Percentiles rank a stretch among this genome's conserved stretches.
phyloP scores from a whole-genome alignment of 1,140 invertebrate species.

The Ganaspis sp. region DNA sequence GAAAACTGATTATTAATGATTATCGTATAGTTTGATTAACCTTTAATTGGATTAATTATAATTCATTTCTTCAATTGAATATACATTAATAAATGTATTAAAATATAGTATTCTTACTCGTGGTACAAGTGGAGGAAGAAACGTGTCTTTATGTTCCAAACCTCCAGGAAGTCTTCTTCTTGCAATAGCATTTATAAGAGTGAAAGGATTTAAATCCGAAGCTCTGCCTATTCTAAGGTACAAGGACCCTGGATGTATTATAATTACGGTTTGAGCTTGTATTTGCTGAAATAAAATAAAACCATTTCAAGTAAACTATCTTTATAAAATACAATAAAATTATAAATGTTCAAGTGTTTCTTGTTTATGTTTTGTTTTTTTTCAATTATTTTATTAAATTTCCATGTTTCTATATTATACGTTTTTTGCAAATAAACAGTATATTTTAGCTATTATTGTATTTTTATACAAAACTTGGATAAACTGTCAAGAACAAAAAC shows the following conservation, averaged over 20 bases:
- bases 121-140: conserved; percentile 80
- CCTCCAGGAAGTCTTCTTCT: conserved; percentile 79
- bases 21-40: too few relatives aligned
- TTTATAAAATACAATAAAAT: background rate
- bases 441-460: too few relatives aligned
- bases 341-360: too few relatives aligned
- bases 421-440: too few relatives aligned
- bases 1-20: too few relatives aligned
- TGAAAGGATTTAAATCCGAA: conserved; percentile 90
- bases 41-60: too few relatives aligned
- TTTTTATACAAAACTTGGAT: background rate
- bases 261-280: conserved; percentile 88
- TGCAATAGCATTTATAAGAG: conserved; percentile 91
- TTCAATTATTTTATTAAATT: too few relatives aligned
- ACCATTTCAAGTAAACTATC: conserved; percentile 27
- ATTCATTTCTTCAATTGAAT: background rate
- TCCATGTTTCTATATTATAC: too few relatives aligned
- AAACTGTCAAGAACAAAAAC: too few relatives aligned
- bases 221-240: conserved; percentile 92
- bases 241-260: conserved; percentile 96
- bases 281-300: conserved; percentile 77
- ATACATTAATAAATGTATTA: background rate
- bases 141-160: conserved; percentile 80
- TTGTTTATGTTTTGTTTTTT: too few relatives aligned
- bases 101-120: conserved; percentile 64